These are phyloP conservation scores for Rachycentron canadum DNA, from an alignment of 2,797 vertebrate species.

Conservation along the genomic window DNA sequence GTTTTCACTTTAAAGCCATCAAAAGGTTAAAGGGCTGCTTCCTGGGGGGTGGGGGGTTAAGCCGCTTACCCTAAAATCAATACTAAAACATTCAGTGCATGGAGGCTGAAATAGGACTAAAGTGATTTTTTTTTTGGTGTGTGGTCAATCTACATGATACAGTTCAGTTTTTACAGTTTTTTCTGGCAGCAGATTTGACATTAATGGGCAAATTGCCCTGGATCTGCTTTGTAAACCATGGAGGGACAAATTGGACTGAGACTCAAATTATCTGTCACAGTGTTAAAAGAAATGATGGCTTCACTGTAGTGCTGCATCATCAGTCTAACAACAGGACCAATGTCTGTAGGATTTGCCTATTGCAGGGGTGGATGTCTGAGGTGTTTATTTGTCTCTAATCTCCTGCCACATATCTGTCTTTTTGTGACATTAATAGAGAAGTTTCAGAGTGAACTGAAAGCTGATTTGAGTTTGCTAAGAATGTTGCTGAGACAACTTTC, in stretches of 20 bases:
- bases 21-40: constrained; percentile 49
- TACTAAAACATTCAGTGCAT: constrained; percentile 53
- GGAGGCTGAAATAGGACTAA: constrained; percentile 35
- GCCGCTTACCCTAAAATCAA: constrained; percentile 63
- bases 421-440: constrained; percentile 32
- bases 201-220: constrained; percentile 48
- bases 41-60: constrained; percentile 54
- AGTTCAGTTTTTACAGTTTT: constrained; percentile 22
- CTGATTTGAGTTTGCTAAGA: constrained; percentile 33
- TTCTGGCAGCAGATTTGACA: constrained; percentile 53
- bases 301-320: constrained; percentile 49
- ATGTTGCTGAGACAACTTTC: constrained; percentile 32
- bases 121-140: constrained; percentile 33
- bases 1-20: constrained; percentile 53
- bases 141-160: constrained; percentile 14
- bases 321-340: constrained; percentile 56
- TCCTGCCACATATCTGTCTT: constrained; percentile 22
- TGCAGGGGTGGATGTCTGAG: constrained; percentile 26
- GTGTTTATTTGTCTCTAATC: constrained; percentile 43
- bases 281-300: constrained; percentile 50
- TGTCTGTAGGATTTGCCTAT: constrained; percentile 65
- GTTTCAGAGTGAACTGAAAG: constrained; percentile 21
- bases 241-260: constrained; percentile 35
- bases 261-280: constrained; percentile 53
- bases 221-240: constrained; percentile 41